Percentiles rank a stretch among this genome's conserved stretches.
These are phyloP conservation scores for Micromys minutus DNA, from an alignment of 2,113 vertebrate genomes.

Conservation along the genomic window DNA sequence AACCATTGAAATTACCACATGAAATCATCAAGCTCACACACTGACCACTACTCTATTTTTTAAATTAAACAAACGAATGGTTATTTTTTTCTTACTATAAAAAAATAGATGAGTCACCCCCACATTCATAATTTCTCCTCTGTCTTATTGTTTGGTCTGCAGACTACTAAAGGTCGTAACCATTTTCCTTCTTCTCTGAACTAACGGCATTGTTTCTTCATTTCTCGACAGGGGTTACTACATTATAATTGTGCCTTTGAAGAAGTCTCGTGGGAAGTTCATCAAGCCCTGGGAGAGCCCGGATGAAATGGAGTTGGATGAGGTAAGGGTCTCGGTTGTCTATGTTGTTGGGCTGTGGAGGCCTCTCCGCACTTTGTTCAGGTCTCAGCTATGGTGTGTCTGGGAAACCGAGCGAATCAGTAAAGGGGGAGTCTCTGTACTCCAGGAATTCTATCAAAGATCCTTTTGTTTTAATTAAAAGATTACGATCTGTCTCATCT, in stretches of 20 bases:
- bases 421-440: slow-evolving; percentile 37
- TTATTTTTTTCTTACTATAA: slow-evolving; percentile 58
- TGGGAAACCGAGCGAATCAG: slow-evolving; percentile 11
- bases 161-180: slow-evolving; percentile 20
- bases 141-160: neutral
- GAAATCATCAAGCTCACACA: slow-evolving; percentile 67
- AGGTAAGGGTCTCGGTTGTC: slow-evolving; percentile 86
- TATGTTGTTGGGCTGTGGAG: slow-evolving; percentile 1
- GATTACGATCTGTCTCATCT: slow-evolving; percentile 72
- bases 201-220: slow-evolving; percentile 61
- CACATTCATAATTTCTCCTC: slow-evolving; percentile 50
- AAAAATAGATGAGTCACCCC: neutral
- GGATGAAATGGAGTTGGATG: slow-evolving; percentile 98
- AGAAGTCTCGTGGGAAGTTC: slow-evolving; percentile 98
- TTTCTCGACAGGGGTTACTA: slow-evolving; percentile 93
- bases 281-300: slow-evolving; percentile 97
- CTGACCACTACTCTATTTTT: slow-evolving; percentile 78
- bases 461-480: slow-evolving; percentile 79
- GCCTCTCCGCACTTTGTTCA: slow-evolving; percentile 14
- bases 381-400: slow-evolving; percentile 33
- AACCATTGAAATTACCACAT: slow-evolving; percentile 60
- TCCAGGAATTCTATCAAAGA: slow-evolving; percentile 51
- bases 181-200: slow-evolving; percentile 42
- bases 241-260: slow-evolving; percentile 98
- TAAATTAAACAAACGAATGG: slow-evolving; percentile 64